Conservation (phyloP, 2,888 invertebrate genomes). For the Dendrolimus houi region DNA sequence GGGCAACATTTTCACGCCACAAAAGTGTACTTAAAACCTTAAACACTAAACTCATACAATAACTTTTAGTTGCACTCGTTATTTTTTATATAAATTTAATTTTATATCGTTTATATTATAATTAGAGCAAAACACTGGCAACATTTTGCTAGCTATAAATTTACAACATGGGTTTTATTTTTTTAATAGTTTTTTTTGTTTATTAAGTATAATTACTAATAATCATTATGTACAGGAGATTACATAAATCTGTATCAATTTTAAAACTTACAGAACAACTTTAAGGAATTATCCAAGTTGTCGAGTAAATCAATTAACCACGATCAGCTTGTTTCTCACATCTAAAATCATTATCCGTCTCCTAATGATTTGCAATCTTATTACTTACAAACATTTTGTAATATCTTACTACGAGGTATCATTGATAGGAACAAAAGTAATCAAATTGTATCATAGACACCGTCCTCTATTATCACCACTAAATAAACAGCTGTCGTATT, state of each 20-base stretch:
- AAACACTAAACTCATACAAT: slow-evolving; percentile 28
- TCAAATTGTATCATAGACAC: too few relatives aligned
- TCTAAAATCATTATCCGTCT: too few relatives aligned
- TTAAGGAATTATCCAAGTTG: too few relatives aligned
- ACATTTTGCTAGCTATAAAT: slow-evolving; percentile 10
- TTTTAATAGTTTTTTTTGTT: background rate
- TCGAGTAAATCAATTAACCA: too few relatives aligned
- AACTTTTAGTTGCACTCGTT: slow-evolving; percentile 49
- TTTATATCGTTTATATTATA: slow-evolving; percentile 22
- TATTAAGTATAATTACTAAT: background rate
- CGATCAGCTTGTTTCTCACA: too few relatives aligned
- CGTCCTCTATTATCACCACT: too few relatives aligned
- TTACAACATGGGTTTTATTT: background rate
- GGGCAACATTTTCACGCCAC: background rate
- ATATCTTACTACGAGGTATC: too few relatives aligned
- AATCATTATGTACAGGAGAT: background rate
- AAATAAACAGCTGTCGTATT: too few relatives aligned
- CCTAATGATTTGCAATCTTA: too few relatives aligned
- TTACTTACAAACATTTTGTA: too few relatives aligned
- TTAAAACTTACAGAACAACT: too few relatives aligned
- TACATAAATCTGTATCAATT: background rate
- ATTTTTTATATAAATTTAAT: slow-evolving; percentile 20
- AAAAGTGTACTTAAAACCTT: background rate
- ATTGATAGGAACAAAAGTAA: too few relatives aligned
- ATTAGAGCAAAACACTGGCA: slow-evolving; percentile 21